phyloP scores from a whole-genome alignment of 2,888 invertebrate genomes.

The Trypoxylon attenuatum region DNA sequence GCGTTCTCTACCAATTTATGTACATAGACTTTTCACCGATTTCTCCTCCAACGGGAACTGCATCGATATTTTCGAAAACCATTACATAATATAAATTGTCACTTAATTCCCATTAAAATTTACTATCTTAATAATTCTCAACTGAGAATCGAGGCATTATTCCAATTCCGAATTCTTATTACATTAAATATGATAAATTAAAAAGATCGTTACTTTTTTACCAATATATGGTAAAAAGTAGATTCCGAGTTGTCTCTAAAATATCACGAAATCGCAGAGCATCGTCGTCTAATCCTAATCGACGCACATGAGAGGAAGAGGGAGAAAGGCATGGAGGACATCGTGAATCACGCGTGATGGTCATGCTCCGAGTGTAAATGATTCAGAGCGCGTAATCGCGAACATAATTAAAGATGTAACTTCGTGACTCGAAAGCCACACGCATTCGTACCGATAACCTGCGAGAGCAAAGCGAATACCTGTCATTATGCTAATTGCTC shows the following conservation, averaged over 20 bases:
- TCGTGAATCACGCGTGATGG: constrained; percentile 4
- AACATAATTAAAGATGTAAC: constrained; percentile 19
- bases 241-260: no score
- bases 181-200: background rate
- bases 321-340: no score
- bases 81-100: background rate
- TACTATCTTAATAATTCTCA: no score
- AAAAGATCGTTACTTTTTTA: no score
- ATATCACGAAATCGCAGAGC: no score
- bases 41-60: background rate
- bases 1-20: background rate
- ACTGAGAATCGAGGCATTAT: no score
- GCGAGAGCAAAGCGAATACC: constrained; percentile 6
- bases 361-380: constrained; percentile 1
- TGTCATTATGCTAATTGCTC: constrained; percentile 22
- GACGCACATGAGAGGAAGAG: background rate
- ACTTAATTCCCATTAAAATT: background rate
- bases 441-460: background rate
- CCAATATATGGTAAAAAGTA: no score
- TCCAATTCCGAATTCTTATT: background rate
- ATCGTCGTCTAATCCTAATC: background rate
- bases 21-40: background rate
- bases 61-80: background rate
- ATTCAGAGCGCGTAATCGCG: constrained; percentile 9
- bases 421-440: no score